Conservation (phyloP, 2,797 vertebrate species). For the Enoplosus armatus region DNA sequence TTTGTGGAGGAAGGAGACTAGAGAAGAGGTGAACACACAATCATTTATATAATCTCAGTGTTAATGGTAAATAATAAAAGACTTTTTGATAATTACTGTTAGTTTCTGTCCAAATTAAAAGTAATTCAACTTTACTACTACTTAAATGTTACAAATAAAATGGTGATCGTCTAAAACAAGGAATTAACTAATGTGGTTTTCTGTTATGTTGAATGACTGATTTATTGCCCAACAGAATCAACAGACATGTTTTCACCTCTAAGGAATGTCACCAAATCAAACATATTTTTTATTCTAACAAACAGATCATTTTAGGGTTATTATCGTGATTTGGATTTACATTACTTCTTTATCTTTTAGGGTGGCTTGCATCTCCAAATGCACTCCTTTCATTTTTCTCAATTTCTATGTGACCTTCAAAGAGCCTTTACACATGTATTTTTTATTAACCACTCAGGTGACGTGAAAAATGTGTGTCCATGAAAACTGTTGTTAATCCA, state of each 20-base stretch:
- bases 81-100: neutral
- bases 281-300: slow-evolving; percentile 8
- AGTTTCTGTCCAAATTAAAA: neutral
- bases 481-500: neutral
- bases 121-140: neutral
- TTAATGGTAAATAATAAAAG: neutral
- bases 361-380: neutral
- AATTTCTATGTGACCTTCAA: slow-evolving; percentile 9
- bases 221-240: neutral
- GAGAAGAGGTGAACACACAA: neutral
- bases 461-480: neutral
- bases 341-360: neutral
- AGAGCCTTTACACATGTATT: neutral
- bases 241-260: neutral
- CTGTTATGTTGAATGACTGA: neutral
- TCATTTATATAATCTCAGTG: neutral
- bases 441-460: neutral
- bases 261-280: neutral
- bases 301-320: neutral
- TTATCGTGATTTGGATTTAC: neutral
- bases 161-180: neutral
- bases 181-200: neutral
- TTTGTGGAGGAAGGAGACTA: neutral
- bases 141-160: neutral
- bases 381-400: neutral